Base-by-base conservation (phyloP, 2,888 invertebrate species). In the Lissocephala sabroskyi region DNA sequence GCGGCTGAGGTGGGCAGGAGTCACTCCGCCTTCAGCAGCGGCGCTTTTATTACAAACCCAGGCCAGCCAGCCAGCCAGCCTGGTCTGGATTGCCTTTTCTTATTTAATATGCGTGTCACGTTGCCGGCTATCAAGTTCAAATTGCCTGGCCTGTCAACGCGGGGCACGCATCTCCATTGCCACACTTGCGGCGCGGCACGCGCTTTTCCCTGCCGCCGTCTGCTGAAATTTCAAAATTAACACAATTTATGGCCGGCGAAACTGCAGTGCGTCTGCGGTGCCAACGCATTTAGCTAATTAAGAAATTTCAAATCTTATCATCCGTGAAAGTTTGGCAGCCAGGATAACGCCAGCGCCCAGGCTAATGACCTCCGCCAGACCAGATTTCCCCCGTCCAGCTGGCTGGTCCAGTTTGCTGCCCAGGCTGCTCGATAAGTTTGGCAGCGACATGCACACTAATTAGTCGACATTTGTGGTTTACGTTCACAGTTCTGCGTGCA, bases 131-230 rank as follows among this genome's bases (percentile, higher is more conserved):
- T 79, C 79, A 79, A 79, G 79, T 79, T 79, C 77, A 79, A 74
- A 79, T 76, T 79, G 79, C 77, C 71, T 68, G 73, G 62, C 66
- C 73, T 79, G 79, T 79, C 79, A 79, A 76, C 79, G 71, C 59
- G 23, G 23, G 23, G 39, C 39, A 45, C 42, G 48, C 32, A 29
- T 18, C 17, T 30, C 18, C 62, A 29, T 68, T 68, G 73, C 65
- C 59, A 50, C 62, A 62, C 6, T 7, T 36, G 18, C 18, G n/a
- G 49, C 55, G 4, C 23, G 23, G 66, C 67, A 68, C 73, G 67
- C 73, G 23, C 23, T 5, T 16, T 33, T 14, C 13, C 1, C 9
- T 35, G 17, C 6, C 3, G 5, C 7, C 10, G 35, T 9, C 16
- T 37, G 67, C 74, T 74, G 59, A 71, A 43, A 67, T 71, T 71